Base-by-base conservation (phyloP, 2,797 vertebrate species). In the Myoxocephalus aenaeus region DNA sequence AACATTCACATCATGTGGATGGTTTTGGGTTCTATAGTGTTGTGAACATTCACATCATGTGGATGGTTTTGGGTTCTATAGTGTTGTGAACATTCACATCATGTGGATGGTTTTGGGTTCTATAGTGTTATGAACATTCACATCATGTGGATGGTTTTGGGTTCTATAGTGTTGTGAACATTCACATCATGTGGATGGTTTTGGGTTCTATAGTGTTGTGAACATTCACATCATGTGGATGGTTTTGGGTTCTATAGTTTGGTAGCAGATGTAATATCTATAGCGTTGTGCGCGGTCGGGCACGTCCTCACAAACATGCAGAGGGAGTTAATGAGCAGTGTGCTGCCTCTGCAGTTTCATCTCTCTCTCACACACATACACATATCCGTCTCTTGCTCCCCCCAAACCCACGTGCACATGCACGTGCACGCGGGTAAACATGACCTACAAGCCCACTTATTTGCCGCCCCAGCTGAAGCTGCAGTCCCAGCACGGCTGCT, bases 381-480 rank as follows among this genome's bases (percentile, higher is more conserved):
- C 10, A 8, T 38, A 8, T 36, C 34, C 79, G 81, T 68, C 70
- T 62, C 46, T 73, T 6, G 3, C 34, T 36, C 34, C 32, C 32
- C 5, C 32, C 32, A 32, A 32, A 32, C 32, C 32, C 38, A 11
- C 38, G 11, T 12, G 11, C 38, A 11, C 38, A 3, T 3, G 11
- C 38, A 27, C 58, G 63, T 65, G 85, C 80, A 86, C 61, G 17
- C 42, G 83, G 77, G 85, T 86, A 89, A 87, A 91, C 85, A 89
- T 92, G 92, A 94, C 93, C 91, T 92, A 92, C 90, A 92, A 92
- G 90, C 93, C 90, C 87, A 94, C 87, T 92, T 92, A 88, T 87
- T 92, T 88, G 69, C 87, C 81, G 65, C 74, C 83, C 83, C 80
- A 79, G 76, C 63, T 80, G 74, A 86, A 84, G 65, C 85, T 75